These are phyloP conservation scores for Lottia gigantea DNA, from an alignment of 2,888 invertebrate species.

Conservation along the genomic window DNA sequence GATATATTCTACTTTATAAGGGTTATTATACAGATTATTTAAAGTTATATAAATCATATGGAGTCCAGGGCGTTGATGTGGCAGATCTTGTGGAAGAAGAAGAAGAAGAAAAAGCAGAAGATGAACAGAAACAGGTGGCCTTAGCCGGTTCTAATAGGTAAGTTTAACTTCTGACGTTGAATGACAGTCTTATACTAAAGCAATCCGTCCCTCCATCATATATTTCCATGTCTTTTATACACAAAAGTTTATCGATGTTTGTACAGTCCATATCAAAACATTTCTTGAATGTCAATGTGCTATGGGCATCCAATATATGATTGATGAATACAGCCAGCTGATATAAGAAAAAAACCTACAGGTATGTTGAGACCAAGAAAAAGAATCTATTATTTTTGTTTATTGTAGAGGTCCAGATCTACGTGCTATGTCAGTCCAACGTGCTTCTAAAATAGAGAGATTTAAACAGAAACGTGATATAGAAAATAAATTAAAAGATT, in stretches of 20 bases:
- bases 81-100: constrained; percentile 31
- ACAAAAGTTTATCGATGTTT: too few relatives aligned
- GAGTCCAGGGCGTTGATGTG: constrained; percentile 74
- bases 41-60: constrained; percentile 84
- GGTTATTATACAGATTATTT: constrained; percentile 80
- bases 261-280: too few relatives aligned
- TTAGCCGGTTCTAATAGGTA: background rate
- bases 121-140: constrained; percentile 27
- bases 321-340: too few relatives aligned
- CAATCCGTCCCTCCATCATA: too few relatives aligned
- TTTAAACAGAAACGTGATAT: constrained; percentile 83
- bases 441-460: constrained; percentile 78
- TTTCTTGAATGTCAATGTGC: too few relatives aligned
- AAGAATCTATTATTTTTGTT: constrained; percentile 6
- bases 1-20: constrained; percentile 34
- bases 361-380: too few relatives aligned
- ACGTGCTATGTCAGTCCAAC: constrained; percentile 38
- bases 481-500: constrained; percentile 77
- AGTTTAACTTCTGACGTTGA: background rate
- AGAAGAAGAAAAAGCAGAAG: constrained; percentile 28
- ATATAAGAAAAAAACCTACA: too few relatives aligned
- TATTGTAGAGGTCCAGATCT: constrained; percentile 41
- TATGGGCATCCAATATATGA: too few relatives aligned
- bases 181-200: too few relatives aligned
- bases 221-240: too few relatives aligned